A percentile compares a stretch with the other conserved stretches of the same genome.
phyloP scores from a whole-genome alignment of 2,797 vertebrate genomes.

The Sebastiscus tertius region DNA sequence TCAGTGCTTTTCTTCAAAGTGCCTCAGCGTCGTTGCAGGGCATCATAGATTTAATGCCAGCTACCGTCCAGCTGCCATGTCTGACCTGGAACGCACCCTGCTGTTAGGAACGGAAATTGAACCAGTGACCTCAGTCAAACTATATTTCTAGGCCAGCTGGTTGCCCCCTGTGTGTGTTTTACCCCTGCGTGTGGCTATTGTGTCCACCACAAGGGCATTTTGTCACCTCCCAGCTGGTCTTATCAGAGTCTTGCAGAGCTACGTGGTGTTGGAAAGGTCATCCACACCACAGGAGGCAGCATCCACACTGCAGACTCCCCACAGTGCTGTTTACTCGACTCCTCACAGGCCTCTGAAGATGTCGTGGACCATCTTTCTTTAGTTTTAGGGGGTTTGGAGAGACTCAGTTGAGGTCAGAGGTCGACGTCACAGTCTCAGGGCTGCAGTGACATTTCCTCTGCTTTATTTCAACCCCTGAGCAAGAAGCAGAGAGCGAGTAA shows the following conservation, averaged over 20 bases:
- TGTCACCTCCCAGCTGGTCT: constrained; percentile 72
- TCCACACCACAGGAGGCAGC: constrained; percentile 78
- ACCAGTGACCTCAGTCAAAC: constrained; percentile 50
- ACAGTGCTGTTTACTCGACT: constrained; percentile 50
- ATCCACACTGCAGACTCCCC: constrained; percentile 56
- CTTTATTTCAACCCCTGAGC: constrained; percentile 38
- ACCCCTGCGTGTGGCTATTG: constrained; percentile 40
- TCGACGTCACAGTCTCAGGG: constrained; percentile 6
- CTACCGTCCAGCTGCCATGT: constrained; percentile 17
- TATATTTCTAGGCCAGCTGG: constrained; percentile 61
- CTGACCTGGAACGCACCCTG: constrained; percentile 39
- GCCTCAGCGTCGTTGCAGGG: constrained; percentile 5
- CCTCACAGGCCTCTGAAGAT: constrained; percentile 11
- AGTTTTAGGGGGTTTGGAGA: neutral
- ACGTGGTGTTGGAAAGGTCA: constrained; percentile 75
- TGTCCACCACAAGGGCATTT: constrained; percentile 63
- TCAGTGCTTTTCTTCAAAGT: neutral
- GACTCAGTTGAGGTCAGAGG: constrained; percentile 45
- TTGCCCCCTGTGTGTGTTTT: constrained; percentile 43
- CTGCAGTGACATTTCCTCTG: constrained; percentile 16
- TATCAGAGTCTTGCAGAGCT: constrained; percentile 73
- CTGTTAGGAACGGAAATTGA: constrained; percentile 43
- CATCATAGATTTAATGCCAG: constrained; percentile 12
- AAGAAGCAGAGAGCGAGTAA: constrained; percentile 30
- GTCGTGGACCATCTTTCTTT: neutral